These are phyloP conservation scores for Diadophis punctatus DNA, from an alignment of 2,113 vertebrate genomes.

Conservation along the genomic window DNA sequence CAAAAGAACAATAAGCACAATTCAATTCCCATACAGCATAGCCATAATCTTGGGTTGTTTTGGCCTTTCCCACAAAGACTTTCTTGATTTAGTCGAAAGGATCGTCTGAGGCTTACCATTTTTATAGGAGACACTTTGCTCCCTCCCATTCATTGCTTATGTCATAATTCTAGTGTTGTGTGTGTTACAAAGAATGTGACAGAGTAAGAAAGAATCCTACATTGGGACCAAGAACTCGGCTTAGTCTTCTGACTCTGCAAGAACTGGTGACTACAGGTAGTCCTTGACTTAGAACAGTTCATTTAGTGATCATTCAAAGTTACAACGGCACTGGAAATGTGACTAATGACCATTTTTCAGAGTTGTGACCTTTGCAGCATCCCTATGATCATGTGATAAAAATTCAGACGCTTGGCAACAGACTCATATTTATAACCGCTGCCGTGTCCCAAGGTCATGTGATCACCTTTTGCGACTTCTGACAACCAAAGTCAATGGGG, in stretches of 20 bases:
- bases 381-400: no score
- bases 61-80: not conserved
- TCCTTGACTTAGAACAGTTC: no score
- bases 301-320: no score
- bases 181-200: not conserved
- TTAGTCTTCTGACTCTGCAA: not conserved
- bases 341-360: no score
- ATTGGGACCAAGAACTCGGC: not conserved
- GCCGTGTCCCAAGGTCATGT: no score
- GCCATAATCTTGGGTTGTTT: not conserved
- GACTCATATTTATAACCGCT: no score
- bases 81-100: not conserved
- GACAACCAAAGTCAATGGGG: no score
- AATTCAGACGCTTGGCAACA: no score
- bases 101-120: not conserved
- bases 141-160: not conserved
- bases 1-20: not conserved
- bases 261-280: not conserved
- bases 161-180: not conserved
- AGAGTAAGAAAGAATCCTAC: not conserved
- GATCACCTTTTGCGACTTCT: no score
- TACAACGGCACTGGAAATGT: no score
- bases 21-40: not conserved
- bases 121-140: not conserved
- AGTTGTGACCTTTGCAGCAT: no score